A percentile compares a stretch with the other conserved stretches of the same genome.
phyloP scores from a whole-genome alignment of 1,140 invertebrate genomes.

The Anadara kagoshimensis region DNA sequence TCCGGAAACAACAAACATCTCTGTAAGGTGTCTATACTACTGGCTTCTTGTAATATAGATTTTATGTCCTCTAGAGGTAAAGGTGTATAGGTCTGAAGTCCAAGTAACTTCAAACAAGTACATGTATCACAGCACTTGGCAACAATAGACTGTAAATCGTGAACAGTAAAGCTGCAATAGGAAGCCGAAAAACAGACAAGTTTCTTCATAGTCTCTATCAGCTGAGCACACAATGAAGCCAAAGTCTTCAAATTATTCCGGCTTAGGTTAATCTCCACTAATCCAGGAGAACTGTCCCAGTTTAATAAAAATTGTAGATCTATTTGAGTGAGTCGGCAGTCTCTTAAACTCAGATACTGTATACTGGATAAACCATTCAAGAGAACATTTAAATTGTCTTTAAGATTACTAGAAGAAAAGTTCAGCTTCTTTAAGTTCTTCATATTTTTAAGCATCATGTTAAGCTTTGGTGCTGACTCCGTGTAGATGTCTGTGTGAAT shows the following conservation, averaged over 20 bases:
- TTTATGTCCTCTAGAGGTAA: conserved; percentile 49
- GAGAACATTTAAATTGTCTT: conserved; percentile 42
- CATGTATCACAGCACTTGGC: conserved; percentile 47
- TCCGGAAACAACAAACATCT: conserved; percentile 63
- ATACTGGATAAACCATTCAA: conserved; percentile 43
- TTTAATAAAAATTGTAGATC: conserved; percentile 55
- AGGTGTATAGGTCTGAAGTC: conserved; percentile 63
- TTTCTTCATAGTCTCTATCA: conserved; percentile 49
- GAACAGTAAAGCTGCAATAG: conserved; percentile 55
- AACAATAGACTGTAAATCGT: conserved; percentile 41
- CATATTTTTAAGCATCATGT: conserved; percentile 42
- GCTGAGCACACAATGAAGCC: conserved; percentile 18
- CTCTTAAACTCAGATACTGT: conserved; percentile 58
- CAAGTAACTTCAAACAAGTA: conserved; percentile 49
- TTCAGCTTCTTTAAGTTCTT: conserved; percentile 53
- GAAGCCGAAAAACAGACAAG: conserved; percentile 64
- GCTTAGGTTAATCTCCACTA: conserved; percentile 65
- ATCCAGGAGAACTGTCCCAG: conserved; percentile 45
- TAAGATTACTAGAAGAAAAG: conserved; percentile 60
- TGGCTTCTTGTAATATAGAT: conserved; percentile 49
- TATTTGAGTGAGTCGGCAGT: conserved; percentile 57
- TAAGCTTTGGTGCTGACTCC: conserved; percentile 45
- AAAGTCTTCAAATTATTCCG: conserved; percentile 57
- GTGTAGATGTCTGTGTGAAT: conserved; percentile 48
- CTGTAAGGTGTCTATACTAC: conserved; percentile 57